Conservation (phyloP, 2,113 vertebrate species). For the Taxidea taxus region DNA sequence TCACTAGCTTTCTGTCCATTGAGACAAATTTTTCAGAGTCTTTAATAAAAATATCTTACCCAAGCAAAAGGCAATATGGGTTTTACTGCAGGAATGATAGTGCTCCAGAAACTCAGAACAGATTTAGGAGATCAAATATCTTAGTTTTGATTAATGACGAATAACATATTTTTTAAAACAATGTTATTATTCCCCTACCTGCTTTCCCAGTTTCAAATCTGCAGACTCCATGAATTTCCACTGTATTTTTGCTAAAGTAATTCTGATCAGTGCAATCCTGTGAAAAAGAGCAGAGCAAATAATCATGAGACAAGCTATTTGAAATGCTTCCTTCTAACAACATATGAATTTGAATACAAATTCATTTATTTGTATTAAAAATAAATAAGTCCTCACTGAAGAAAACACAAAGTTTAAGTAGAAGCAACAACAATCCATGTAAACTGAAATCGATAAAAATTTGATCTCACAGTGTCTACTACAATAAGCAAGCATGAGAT, state of each 20-base stretch:
- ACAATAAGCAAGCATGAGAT: background rate
- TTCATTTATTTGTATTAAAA: background rate
- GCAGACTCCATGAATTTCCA: background rate
- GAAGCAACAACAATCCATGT: background rate
- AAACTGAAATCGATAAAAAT: background rate
- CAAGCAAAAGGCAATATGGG: background rate
- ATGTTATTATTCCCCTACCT: background rate
- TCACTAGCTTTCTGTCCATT: background rate
- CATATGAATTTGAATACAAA: background rate
- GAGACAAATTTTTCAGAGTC: background rate
- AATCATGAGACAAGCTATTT: background rate
- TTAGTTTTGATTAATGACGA: background rate
- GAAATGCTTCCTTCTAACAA: background rate
- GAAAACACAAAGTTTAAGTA: background rate
- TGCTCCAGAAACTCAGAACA: background rate
- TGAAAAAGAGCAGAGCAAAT: background rate
- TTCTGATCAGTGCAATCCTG: background rate
- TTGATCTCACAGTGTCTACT: background rate
- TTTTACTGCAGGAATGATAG: background rate
- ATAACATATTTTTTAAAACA: background rate
- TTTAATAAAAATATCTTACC: background rate
- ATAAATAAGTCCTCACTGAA: background rate
- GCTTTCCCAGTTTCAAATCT: background rate
- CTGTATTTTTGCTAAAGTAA: background rate
- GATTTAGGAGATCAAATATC: background rate